phyloP scores from a whole-genome alignment of 2,888 invertebrate genomes.

The Serrognathus titanus region DNA sequence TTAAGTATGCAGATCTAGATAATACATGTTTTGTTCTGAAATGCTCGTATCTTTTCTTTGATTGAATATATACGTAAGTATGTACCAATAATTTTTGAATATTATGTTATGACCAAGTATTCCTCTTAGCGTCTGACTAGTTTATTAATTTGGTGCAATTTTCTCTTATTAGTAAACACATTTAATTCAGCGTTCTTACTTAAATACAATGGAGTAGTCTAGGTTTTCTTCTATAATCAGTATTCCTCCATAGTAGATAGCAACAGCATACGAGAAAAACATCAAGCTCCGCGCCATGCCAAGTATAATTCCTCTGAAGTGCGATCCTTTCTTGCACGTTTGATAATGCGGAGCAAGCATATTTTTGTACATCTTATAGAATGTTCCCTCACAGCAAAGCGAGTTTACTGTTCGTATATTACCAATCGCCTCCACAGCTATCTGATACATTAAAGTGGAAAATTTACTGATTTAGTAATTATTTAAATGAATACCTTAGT shows the following conservation, averaged over 20 bases:
- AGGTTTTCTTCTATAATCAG: conserved; percentile 60
- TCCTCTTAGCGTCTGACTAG: no score
- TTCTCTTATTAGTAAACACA: no score
- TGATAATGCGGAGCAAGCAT: conserved; percentile 57
- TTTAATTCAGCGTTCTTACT: conserved; percentile 53
- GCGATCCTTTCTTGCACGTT: conserved; percentile 55
- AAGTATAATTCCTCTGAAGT: conserved; percentile 63
- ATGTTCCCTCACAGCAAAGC: conserved; percentile 63
- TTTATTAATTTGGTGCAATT: no score
- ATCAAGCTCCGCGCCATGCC: conserved; percentile 64
- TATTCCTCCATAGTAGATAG: conserved; percentile 69
- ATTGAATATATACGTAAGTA: no score
- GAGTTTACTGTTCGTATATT: conserved; percentile 70
- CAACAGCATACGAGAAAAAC: conserved; percentile 48
- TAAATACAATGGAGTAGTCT: conserved; percentile 61
- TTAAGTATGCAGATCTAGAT: no score
- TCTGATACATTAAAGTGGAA: conserved; percentile 39
- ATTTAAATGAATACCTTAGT: conserved; percentile 10
- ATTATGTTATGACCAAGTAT: no score
- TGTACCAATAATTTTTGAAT: no score
- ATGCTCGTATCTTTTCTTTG: no score
- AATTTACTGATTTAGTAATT: no score
- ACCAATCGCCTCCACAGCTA: conserved; percentile 68
- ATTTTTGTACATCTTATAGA: conserved; percentile 57
- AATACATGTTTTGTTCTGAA: no score